Percentiles rank a stretch among this genome's conserved stretches.
Conservation (phyloP, 2,888 invertebrate genomes). For the Conistra vaccinii region DNA sequence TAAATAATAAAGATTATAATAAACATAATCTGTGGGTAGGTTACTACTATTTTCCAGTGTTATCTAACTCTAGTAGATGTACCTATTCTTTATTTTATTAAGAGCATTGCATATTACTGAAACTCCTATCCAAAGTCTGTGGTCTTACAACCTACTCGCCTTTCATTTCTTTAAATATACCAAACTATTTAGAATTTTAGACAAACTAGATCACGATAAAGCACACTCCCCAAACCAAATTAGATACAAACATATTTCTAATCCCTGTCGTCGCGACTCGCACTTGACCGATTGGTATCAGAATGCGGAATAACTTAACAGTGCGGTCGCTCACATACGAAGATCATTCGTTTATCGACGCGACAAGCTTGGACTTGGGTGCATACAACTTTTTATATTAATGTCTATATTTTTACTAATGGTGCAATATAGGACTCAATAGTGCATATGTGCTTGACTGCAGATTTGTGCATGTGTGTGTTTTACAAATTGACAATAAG, state of each 20-base stretch:
- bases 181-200: too few species aligned
- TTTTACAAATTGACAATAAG: background rate
- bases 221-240: background rate
- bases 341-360: constrained; percentile 22
- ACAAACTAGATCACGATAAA: too few species aligned
- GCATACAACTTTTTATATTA: constrained; percentile 25
- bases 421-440: background rate
- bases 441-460: constrained; percentile 5
- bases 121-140: too few species aligned
- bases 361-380: constrained; percentile 43
- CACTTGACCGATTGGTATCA: constrained; percentile 27
- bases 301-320: constrained; percentile 39
- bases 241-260: background rate
- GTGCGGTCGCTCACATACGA: constrained; percentile 3
- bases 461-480: background rate
- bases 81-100: too few species aligned
- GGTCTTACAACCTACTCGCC: too few species aligned
- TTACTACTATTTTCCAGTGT: too few species aligned
- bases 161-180: too few species aligned
- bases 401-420: too few species aligned
- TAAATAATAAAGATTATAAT: too few species aligned
- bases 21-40: too few species aligned
- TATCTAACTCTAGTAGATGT: too few species aligned
- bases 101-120: too few species aligned
- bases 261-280: background rate